These are phyloP conservation scores for Congeria kusceri DNA, from an alignment of 2,888 invertebrate species.

Conservation along the genomic window DNA sequence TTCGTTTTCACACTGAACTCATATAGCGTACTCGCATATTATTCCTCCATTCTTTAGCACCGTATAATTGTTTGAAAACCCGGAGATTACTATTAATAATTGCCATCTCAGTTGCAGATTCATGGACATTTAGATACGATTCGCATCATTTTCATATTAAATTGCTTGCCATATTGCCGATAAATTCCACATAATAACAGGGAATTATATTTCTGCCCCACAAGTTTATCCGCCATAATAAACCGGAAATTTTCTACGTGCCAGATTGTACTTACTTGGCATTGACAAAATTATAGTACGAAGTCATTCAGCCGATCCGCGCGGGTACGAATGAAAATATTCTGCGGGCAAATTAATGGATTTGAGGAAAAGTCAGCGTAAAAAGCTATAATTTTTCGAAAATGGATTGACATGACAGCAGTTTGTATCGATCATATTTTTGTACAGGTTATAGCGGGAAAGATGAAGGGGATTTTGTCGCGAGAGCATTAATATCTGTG, in stretches of 20 bases:
- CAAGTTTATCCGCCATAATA: conserved; percentile 12
- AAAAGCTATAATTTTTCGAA: conserved; percentile 24
- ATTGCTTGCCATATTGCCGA: too few relatives aligned
- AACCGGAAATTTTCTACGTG: conserved; percentile 46
- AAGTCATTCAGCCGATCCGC: conserved; percentile 31
- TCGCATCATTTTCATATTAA: too few relatives aligned
- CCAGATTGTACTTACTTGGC: conserved; percentile 32
- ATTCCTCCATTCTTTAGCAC: too few relatives aligned
- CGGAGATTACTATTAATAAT: too few relatives aligned
- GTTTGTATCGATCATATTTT: conserved; percentile 19
- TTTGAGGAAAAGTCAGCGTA: conserved; percentile 22
- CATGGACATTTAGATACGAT: too few relatives aligned
- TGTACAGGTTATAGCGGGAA: too few relatives aligned
- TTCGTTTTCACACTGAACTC: too few relatives aligned
- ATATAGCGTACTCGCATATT: too few relatives aligned
- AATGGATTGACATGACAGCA: conserved; percentile 24
- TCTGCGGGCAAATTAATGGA: conserved; percentile 36
- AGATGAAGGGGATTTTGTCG: too few relatives aligned
- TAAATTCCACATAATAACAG: background rate
- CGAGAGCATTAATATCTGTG: too few relatives aligned
- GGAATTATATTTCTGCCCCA: conserved; percentile 21
- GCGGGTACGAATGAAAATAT: conserved; percentile 25
- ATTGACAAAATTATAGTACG: conserved; percentile 40
- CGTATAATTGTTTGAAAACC: too few relatives aligned
- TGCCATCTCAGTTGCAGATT: too few relatives aligned